Conservation (phyloP, 2,113 vertebrate species). For the Phyllopteryx taeniolatus region DNA sequence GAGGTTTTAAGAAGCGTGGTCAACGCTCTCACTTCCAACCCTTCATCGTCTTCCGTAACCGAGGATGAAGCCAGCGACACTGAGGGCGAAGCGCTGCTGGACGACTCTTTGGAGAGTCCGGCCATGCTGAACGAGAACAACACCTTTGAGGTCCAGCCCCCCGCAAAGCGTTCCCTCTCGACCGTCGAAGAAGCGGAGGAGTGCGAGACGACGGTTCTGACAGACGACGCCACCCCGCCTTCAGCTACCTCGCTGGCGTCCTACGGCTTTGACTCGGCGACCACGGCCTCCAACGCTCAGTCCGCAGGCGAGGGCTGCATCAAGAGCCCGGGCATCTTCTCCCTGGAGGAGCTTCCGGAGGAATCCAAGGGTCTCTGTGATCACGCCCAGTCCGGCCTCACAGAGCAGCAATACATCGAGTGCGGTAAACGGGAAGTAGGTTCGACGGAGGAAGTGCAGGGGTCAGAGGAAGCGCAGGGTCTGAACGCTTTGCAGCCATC, state of each 20-base stretch:
- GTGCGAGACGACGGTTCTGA: slow-evolving; percentile 18
- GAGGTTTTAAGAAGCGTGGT: slow-evolving; percentile 61
- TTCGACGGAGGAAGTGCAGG: slow-evolving; percentile 13
- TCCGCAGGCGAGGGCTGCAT: slow-evolving; percentile 75
- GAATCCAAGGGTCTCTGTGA: slow-evolving; percentile 64
- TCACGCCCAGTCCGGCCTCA: neutral
- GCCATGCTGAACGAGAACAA: neutral
- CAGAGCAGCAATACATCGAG: slow-evolving; percentile 66
- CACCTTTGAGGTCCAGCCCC: slow-evolving; percentile 34
- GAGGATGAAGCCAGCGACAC: slow-evolving; percentile 76
- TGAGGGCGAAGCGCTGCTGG: slow-evolving; percentile 72
- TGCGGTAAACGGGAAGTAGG: slow-evolving; percentile 45
- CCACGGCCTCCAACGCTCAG: slow-evolving; percentile 67
- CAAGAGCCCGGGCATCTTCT: slow-evolving; percentile 77
- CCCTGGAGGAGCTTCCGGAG: slow-evolving; percentile 72
- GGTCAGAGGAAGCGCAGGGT: slow-evolving; percentile 17
- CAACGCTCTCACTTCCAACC: slow-evolving; percentile 60
- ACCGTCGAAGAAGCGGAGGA: slow-evolving; percentile 64
- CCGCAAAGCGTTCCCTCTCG: slow-evolving; percentile 49
- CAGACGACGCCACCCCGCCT: slow-evolving; percentile 63
- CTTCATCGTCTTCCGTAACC: slow-evolving; percentile 66
- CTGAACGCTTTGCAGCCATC: slow-evolving; percentile 32
- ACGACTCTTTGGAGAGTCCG: slow-evolving; percentile 36
- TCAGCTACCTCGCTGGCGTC: slow-evolving; percentile 71
- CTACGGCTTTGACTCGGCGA: slow-evolving; percentile 70